Evolutionary conservation across 2,888 invertebrate genomes (phyloP).

Genomic region (Clitarchus hookeri): DNA sequence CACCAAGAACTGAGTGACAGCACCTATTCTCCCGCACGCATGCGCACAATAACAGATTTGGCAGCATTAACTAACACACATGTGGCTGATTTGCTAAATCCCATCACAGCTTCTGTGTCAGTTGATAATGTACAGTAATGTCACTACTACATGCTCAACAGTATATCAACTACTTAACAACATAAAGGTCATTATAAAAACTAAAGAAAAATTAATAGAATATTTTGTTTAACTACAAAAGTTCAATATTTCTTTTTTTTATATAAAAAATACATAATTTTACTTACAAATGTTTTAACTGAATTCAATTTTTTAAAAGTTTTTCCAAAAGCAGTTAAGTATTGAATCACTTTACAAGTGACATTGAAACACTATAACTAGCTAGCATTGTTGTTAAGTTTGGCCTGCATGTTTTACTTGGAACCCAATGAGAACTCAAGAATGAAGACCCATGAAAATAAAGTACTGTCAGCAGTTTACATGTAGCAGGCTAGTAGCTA

Average conservation of each 20-base stretch:
- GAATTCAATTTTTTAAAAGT: neutral
- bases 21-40: neutral
- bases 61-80: neutral
- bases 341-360: neutral
- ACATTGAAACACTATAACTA: neutral
- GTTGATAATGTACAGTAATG: no score
- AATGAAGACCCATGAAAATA: no score
- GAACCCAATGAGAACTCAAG: neutral
- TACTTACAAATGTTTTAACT: no score
- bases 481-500: no score
- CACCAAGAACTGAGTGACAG: no score
- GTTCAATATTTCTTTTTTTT: no score
- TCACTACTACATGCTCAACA: no score
- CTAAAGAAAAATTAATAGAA: no score
- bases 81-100: conserved; percentile 3
- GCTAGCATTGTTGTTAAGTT: neutral
- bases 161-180: neutral
- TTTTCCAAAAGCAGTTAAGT: neutral
- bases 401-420: neutral
- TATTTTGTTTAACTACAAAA: neutral
- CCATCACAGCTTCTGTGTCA: neutral
- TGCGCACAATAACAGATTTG: neutral
- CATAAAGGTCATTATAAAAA: neutral
- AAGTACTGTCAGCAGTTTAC: no score
- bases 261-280: no score